Conservation (phyloP, 2,797 vertebrate species). For the Chrysocyon brachyurus region DNA sequence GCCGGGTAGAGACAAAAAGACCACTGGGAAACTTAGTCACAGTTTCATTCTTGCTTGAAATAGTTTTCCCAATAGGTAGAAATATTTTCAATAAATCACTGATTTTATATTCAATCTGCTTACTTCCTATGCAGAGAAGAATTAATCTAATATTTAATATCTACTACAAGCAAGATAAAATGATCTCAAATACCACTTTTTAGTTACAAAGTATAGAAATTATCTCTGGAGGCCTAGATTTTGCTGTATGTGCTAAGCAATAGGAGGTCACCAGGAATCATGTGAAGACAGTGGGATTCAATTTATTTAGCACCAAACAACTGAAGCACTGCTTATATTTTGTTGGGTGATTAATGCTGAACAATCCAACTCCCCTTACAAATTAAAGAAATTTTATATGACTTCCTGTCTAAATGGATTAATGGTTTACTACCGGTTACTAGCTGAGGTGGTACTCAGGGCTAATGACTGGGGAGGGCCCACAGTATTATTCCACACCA, state of each 20-base stretch:
- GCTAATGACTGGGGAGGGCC: conserved; percentile 80
- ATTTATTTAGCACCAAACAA: conserved; percentile 40
- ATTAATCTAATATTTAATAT: background rate
- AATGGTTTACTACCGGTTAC: conserved; percentile 88
- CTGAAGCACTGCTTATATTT: conserved; percentile 20
- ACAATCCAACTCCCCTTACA: conserved; percentile 67
- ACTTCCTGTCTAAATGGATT: conserved; percentile 77
- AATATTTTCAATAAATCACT: conserved; percentile 40
- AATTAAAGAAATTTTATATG: conserved; percentile 77
- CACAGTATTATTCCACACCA: conserved; percentile 68
- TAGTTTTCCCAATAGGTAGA: background rate
- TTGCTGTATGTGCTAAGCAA: conserved; percentile 34
- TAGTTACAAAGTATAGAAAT: background rate
- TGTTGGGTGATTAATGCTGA: conserved; percentile 55
- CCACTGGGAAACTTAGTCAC: conserved; percentile 23
- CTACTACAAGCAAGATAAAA: conserved; percentile 48
- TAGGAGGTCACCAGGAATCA: background rate
- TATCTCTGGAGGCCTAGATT: background rate
- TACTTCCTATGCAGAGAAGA: conserved; percentile 48
- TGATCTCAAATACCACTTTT: conserved; percentile 2
- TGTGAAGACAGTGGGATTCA: background rate
- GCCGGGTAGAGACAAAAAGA: background rate
- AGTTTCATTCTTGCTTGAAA: conserved; percentile 48
- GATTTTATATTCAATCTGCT: conserved; percentile 10
- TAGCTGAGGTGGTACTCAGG: conserved; percentile 85